Percentiles rank a stretch among this genome's conserved stretches.
Conservation (phyloP, 1,140 invertebrate genomes). For the Aphidius gifuensis region DNA sequence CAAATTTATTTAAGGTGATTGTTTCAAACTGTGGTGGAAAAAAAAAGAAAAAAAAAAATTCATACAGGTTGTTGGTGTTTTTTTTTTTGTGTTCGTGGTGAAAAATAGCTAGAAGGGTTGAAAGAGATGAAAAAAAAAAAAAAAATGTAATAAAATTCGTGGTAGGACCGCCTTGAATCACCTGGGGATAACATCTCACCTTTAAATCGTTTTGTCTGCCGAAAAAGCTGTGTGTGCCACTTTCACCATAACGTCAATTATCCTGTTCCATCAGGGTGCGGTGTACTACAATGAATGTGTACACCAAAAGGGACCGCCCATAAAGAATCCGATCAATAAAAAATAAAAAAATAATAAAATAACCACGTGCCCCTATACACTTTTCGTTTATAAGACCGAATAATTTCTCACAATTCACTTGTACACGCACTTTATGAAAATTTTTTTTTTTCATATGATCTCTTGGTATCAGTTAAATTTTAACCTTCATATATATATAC, state of each 20-base stretch:
- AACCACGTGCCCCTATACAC: no score
- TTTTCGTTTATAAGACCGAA: background rate
- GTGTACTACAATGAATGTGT: slow-evolving; percentile 3
- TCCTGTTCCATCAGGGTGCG: background rate
- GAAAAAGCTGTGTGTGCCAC: background rate
- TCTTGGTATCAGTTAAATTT: background rate
- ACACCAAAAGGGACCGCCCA: slow-evolving; percentile 7
- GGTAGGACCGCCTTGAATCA: no score
- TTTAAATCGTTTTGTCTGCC: no score
- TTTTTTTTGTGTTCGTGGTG: no score
- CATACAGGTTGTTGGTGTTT: no score
- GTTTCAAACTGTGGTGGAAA: no score
- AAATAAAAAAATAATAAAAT: background rate
- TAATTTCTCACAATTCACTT: background rate
- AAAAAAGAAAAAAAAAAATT: no score
- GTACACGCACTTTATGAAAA: background rate
- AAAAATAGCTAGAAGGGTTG: no score
- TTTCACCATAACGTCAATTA: background rate
- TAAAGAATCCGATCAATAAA: slow-evolving; percentile 13
- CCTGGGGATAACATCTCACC: no score
- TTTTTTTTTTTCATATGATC: background rate
- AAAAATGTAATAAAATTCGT: no score
- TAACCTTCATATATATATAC: background rate
- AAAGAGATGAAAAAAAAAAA: no score
- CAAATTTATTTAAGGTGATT: no score